Base-by-base conservation (phyloP, 2,888 invertebrate genomes). In the Nyleta sp. region DNA sequence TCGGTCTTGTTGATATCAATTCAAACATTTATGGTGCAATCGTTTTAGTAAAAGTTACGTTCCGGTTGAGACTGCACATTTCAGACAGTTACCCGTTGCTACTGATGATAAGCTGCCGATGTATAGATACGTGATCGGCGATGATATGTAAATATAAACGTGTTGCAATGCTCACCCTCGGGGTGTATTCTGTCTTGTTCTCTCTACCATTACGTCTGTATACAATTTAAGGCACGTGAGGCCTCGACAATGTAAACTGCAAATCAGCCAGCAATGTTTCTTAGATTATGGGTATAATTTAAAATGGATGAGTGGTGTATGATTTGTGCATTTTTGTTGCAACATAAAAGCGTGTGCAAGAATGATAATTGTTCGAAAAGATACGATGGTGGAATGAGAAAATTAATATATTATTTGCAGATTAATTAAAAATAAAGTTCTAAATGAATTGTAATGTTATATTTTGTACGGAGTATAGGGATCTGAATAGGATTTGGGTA, bases 71-170 rank as follows among this genome's bases (percentile, higher is more conserved):
- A n/a, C 11, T 2, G 22, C 20, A 24, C 2, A 42, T 57, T 57
- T 42, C 11, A 1, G 17, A 28, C 7, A 7, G 57, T 55, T 20
- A 8, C 7, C 31, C n/a, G 20, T 33, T 18, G 53, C 22, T 52
- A 35, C 52, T 11, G 33, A 22, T 20, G 38, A 38, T 53, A 42
- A 42, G 28, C n/a, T 28, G 28, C 8, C 11, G 28, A 35, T 50
- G 17, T 17, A 17, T 20, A 20, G 35, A n/a, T 53, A 35, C 18
- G 20, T 53, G 35, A 42, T 42, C 15, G 11, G 42, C 40, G 42
- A 59, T 44, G 59, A 59, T 44, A 59, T 31, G 44, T 59, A 44
- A 59, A 59, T 59, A 31, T 33, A 44, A 59, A 46, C 22, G 44
- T 59, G 44, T 31, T 40, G 44, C 20, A 44, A 44, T 22, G 15